A percentile compares a stretch with the other conserved stretches of the same genome.
Evolutionary conservation across 2,888 invertebrate species (phyloP).

Genomic region (Eilema caniola): DNA sequence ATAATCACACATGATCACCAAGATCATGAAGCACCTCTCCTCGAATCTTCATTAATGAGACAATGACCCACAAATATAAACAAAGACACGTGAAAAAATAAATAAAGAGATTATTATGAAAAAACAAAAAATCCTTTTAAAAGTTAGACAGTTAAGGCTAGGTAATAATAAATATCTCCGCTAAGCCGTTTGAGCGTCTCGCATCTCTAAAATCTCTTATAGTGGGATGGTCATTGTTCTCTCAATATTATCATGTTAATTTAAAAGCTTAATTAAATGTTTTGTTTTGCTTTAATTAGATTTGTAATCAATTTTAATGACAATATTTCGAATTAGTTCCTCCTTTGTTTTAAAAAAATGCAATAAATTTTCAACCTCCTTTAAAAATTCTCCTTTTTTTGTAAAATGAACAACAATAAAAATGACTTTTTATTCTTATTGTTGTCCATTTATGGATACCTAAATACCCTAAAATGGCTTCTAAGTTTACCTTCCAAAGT

Average conservation of each 20-base stretch:
- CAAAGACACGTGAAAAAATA: not conserved
- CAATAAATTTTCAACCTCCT: too few species aligned
- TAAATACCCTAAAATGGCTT: too few species aligned
- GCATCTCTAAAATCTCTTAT: slow-evolving; percentile 16
- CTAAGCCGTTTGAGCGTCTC: slow-evolving; percentile 5
- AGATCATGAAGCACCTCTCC: too few species aligned
- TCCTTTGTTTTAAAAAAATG: too few species aligned
- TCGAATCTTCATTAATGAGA: too few species aligned
- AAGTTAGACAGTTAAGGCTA: slow-evolving; percentile 11
- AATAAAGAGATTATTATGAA: not conserved
- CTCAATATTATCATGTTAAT: slow-evolving; percentile 20
- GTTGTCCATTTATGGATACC: not conserved
- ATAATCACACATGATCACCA: too few species aligned
- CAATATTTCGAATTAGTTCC: not conserved
- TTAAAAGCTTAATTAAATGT: slow-evolving; percentile 20
- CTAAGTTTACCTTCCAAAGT: not conserved
- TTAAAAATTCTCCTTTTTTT: too few species aligned
- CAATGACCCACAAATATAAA: not conserved
- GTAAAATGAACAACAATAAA: not conserved
- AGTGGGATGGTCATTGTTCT: slow-evolving; percentile 17
- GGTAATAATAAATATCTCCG: slow-evolving; percentile 16
- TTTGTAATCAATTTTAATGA: slow-evolving; percentile 11
- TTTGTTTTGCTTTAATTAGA: slow-evolving; percentile 22
- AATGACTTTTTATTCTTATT: too few species aligned
- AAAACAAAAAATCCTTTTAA: slow-evolving; percentile 14